Conservation (phyloP, 1,140 invertebrate species). For the Hylyphantes graminicola region DNA sequence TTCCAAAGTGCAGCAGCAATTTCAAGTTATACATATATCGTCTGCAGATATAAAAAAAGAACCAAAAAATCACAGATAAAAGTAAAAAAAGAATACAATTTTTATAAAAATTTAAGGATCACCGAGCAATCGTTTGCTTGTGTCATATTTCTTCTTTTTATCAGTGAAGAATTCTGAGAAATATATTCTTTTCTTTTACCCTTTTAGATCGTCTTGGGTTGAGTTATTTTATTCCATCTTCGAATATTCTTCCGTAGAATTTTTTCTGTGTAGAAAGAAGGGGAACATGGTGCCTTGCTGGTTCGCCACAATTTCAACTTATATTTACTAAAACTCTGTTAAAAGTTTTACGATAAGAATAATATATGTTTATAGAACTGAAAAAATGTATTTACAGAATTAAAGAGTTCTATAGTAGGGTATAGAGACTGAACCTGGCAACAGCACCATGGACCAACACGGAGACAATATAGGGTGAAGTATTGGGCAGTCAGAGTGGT, state of each 20-base stretch:
- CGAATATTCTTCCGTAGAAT: neutral
- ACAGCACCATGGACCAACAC: too few relatives aligned
- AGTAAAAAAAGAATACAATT: neutral
- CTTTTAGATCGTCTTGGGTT: neutral
- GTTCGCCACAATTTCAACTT: too few relatives aligned
- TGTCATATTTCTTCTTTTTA: constrained; percentile 24
- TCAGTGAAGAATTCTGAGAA: constrained; percentile 12
- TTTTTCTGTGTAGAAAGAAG: too few relatives aligned
- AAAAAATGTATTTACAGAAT: too few relatives aligned
- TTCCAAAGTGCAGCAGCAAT: constrained; percentile 3
- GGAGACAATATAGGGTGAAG: too few relatives aligned
- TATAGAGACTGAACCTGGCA: too few relatives aligned
- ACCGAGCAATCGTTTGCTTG: constrained; percentile 26
- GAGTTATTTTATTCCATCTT: constrained; percentile 21
- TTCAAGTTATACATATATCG: constrained; percentile 6
- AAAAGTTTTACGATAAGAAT: too few relatives aligned
- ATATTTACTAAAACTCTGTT: too few relatives aligned
- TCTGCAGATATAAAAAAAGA: neutral
- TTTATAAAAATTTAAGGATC: constrained; percentile 26
- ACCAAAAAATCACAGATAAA: neutral
- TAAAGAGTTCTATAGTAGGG: too few relatives aligned
- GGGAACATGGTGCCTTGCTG: too few relatives aligned
- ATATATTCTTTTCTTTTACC: neutral
- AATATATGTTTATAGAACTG: too few relatives aligned
- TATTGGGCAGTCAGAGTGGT: too few relatives aligned